A percentile compares a stretch with the other conserved stretches of the same genome.
Evolutionary conservation across 2,888 invertebrate species (phyloP).

Genomic region (Hyalella azteca): DNA sequence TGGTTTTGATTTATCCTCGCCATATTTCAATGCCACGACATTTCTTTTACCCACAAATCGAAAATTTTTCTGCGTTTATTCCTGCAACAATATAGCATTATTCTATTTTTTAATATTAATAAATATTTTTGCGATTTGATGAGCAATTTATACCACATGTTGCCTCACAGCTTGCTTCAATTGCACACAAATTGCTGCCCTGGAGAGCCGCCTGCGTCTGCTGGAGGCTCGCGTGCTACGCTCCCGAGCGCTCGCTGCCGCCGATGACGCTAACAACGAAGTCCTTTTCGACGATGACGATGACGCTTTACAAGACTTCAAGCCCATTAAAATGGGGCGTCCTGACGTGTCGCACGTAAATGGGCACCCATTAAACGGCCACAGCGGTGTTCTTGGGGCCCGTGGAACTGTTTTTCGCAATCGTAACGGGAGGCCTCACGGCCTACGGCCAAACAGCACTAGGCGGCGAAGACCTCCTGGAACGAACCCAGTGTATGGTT

Average conservation of each 20-base stretch:
- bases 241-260: constrained; percentile 31
- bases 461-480: constrained; percentile 13
- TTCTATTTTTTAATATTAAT: not conserved
- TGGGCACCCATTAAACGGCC: constrained; percentile 49
- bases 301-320: not conserved
- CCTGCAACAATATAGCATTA: not conserved
- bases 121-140: not conserved
- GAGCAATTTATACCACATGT: not conserved
- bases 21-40: no score
- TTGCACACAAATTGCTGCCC: constrained; percentile 59
- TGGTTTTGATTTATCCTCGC: no score
- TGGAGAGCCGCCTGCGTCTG: constrained; percentile 58
- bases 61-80: not conserved
- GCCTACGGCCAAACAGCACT: not conserved
- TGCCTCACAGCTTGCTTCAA: constrained; percentile 60
- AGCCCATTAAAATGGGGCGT: constrained; percentile 52
- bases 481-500: constrained; percentile 28
- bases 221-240: constrained; percentile 54
- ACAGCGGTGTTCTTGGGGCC: not conserved
- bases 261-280: not conserved
- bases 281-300: not conserved
- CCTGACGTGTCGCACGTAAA: constrained; percentile 56
- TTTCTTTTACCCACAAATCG: no score
- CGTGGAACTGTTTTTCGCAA: not conserved
- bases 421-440: constrained; percentile 12